Evolutionary conservation across 2,888 invertebrate species (phyloP).

Genomic region (Hemaris fuciformis): DNA sequence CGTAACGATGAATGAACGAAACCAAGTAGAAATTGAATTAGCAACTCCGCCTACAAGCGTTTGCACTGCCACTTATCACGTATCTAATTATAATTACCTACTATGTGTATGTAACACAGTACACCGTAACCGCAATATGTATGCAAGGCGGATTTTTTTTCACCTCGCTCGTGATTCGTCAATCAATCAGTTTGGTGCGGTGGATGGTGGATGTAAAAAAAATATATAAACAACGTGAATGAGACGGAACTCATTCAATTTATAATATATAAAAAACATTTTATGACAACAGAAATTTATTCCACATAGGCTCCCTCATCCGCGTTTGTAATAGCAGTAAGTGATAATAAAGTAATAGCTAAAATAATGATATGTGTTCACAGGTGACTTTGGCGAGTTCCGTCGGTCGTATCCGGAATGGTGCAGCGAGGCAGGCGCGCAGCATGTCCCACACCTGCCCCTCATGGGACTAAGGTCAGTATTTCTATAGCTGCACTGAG

Average conservation of each 20-base stretch:
- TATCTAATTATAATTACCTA: conserved; percentile 16
- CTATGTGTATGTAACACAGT: neutral
- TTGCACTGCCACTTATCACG: conserved; percentile 34
- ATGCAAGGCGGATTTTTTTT: neutral
- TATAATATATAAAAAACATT: no score
- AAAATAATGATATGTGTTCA: conserved; percentile 43
- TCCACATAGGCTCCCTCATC: neutral
- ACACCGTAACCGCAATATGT: neutral
- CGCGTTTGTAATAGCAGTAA: neutral
- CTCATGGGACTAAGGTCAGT: conserved; percentile 80
- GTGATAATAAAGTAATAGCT: neutral
- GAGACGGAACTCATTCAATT: neutral
- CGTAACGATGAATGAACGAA: conserved; percentile 46
- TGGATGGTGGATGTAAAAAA: no score
- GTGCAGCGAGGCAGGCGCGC: conserved; percentile 90
- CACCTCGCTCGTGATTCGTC: neutral
- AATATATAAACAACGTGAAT: neutral
- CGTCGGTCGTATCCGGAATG: conserved; percentile 93
- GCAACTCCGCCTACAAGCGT: conserved; percentile 29
- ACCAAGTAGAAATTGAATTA: conserved; percentile 41
- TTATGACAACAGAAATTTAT: no score
- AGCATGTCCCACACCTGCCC: conserved; percentile 80
- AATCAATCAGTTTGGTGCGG: neutral
- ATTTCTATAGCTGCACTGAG: neutral
- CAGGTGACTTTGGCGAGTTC: conserved; percentile 94